A percentile compares a stretch with the other conserved stretches of the same genome.
phyloP scores from a whole-genome alignment of 2,888 invertebrate genomes.

The Drosophila suboccidentalis region DNA sequence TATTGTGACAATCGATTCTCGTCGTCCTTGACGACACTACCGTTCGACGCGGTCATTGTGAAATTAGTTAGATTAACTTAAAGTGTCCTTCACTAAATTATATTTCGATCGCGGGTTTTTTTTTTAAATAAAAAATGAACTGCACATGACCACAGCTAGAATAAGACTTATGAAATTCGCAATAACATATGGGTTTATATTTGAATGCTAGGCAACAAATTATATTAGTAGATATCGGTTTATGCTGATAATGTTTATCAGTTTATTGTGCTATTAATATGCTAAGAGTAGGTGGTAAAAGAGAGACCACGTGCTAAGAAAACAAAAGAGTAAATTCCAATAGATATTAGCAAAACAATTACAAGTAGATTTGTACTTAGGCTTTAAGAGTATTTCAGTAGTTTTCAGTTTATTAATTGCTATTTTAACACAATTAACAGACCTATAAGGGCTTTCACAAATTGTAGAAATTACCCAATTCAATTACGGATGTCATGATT shows the following conservation, averaged over 20 bases:
- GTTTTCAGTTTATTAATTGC: conserved; percentile 1
- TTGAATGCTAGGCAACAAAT: conserved; percentile 18
- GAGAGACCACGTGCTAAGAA: neutral
- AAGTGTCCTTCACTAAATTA: neutral
- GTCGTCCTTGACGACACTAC: conserved; percentile 65
- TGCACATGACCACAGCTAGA: conserved; percentile 18
- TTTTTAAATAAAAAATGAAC: conserved; percentile 19
- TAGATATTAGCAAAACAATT: neutral
- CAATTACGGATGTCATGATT: conserved; percentile 17
- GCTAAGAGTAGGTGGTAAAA: conserved; percentile 37
- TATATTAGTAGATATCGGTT: conserved; percentile 42
- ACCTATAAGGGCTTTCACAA: neutral
- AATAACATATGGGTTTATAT: conserved; percentile 47
- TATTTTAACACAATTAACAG: neutral
- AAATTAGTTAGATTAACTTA: neutral
- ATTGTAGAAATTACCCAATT: neutral
- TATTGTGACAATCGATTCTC: conserved; percentile 53
- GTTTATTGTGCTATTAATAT: conserved; percentile 46
- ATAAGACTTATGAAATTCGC: conserved; percentile 43
- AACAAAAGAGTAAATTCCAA: conserved; percentile 20
- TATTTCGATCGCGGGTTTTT: neutral
- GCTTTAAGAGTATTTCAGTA: neutral
- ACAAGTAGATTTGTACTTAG: neutral
- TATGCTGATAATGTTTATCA: conserved; percentile 54
- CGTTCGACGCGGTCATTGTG: conserved; percentile 62